phyloP scores from a whole-genome alignment of 2,113 vertebrate genomes.

The Stegostoma tigrinum region DNA sequence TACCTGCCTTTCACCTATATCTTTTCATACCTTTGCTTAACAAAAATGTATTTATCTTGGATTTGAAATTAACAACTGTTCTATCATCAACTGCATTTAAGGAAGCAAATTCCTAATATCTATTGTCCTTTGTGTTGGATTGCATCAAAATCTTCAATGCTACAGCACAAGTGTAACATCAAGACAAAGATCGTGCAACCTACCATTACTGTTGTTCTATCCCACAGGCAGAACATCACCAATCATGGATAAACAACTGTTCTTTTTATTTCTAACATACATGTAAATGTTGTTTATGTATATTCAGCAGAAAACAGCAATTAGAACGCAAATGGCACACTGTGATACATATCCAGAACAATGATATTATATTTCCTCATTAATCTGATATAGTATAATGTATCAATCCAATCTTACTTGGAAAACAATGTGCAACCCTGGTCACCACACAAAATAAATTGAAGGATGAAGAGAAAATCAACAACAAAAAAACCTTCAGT shows the following conservation, averaged over 20 bases:
- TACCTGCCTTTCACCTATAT: too few relatives aligned
- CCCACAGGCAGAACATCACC: background rate
- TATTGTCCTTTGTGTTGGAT: too few relatives aligned
- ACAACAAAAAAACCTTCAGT: background rate
- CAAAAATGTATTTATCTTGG: too few relatives aligned
- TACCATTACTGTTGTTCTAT: background rate
- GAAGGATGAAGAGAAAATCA: background rate
- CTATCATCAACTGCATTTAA: too few relatives aligned
- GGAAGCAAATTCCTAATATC: too few relatives aligned
- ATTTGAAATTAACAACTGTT: too few relatives aligned
- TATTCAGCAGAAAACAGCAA: background rate
- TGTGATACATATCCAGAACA: background rate
- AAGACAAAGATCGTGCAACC: background rate
- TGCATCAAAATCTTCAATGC: background rate
- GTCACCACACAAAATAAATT: background rate
- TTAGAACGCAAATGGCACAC: background rate
- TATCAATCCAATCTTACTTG: background rate
- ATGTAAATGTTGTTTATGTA: background rate
- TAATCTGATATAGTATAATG: background rate
- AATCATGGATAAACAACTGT: background rate
- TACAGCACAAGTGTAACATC: background rate
- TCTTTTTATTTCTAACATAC: background rate
- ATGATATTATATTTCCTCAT: background rate
- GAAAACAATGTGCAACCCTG: background rate
- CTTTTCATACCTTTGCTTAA: too few relatives aligned